Evolutionary conservation across 2,113 vertebrate species (phyloP).

Genomic region (Sinosuthora webbiana): DNA sequence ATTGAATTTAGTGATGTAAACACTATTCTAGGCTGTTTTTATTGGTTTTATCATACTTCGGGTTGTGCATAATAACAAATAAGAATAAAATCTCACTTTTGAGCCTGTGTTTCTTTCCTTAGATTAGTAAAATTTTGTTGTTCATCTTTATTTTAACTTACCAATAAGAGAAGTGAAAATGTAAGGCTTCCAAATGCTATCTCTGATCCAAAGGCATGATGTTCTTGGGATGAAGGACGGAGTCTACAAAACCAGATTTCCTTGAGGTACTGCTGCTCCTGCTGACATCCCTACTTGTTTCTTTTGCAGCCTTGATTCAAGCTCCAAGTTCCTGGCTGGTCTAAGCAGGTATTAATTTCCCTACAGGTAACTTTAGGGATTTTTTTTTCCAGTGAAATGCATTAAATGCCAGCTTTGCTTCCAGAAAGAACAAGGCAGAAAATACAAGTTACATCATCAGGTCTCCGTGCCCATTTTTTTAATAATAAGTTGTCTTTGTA

Average conservation of each 20-base stretch:
- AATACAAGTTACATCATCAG: background rate
- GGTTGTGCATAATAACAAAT: constrained; percentile 71
- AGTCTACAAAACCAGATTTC: background rate
- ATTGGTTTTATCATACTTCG: constrained; percentile 72
- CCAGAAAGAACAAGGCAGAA: background rate
- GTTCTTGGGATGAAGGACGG: background rate
- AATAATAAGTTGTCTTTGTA: background rate
- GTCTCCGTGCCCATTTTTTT: background rate
- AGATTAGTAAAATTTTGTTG: background rate
- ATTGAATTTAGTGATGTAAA: constrained; percentile 69
- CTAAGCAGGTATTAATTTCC: background rate
- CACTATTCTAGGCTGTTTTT: constrained; percentile 66
- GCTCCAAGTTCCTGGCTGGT: background rate
- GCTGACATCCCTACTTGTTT: background rate
- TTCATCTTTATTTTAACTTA: background rate
- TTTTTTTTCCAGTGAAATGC: background rate
- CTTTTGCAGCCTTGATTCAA: background rate
- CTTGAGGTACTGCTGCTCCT: background rate
- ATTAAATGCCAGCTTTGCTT: background rate
- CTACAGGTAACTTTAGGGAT: background rate
- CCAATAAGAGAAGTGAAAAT: background rate
- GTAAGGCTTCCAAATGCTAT: background rate
- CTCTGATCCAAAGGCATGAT: background rate
- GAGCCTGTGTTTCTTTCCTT: constrained; percentile 40
- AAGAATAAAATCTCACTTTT: constrained; percentile 77